Evolutionary conservation across 2,888 invertebrate species (phyloP).

Genomic region (Panopea generosa): DNA sequence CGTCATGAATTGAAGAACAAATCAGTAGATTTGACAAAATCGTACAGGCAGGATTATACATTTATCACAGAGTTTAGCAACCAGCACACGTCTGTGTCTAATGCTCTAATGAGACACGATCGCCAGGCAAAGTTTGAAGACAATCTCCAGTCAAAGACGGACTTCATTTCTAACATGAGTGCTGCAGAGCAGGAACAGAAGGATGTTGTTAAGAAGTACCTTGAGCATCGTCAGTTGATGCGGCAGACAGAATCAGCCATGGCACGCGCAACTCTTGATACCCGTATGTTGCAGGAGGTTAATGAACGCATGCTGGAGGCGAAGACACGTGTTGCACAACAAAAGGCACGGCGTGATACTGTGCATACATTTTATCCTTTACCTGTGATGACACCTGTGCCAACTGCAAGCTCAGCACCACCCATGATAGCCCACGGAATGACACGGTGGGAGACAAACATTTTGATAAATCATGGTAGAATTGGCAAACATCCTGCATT

Average conservation of each 20-base stretch:
- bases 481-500: constrained; percentile 74
- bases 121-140: constrained; percentile 79
- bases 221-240: constrained; percentile 83
- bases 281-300: constrained; percentile 81
- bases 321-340: constrained; percentile 77
- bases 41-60: constrained; percentile 72
- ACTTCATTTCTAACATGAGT: constrained; percentile 66
- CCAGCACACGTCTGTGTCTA: constrained; percentile 84
- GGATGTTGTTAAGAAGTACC: constrained; percentile 80
- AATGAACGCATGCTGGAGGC: constrained; percentile 81
- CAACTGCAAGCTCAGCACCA: constrained; percentile 56
- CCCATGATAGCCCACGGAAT: constrained; percentile 65
- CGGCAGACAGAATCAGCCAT: constrained; percentile 82
- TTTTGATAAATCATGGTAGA: constrained; percentile 67
- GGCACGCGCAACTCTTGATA: constrained; percentile 79
- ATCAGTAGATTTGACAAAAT: constrained; percentile 68
- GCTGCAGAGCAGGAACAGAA: constrained; percentile 76
- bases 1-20: constrained; percentile 72
- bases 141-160: constrained; percentile 57
- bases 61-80: constrained; percentile 82
- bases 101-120: constrained; percentile 83
- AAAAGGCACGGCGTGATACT: constrained; percentile 73
- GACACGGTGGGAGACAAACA: constrained; percentile 70
- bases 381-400: constrained; percentile 69
- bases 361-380: constrained; percentile 78